These are phyloP conservation scores for Ahaetulla prasina DNA, from an alignment of 2,113 vertebrate species.

Conservation along the genomic window DNA sequence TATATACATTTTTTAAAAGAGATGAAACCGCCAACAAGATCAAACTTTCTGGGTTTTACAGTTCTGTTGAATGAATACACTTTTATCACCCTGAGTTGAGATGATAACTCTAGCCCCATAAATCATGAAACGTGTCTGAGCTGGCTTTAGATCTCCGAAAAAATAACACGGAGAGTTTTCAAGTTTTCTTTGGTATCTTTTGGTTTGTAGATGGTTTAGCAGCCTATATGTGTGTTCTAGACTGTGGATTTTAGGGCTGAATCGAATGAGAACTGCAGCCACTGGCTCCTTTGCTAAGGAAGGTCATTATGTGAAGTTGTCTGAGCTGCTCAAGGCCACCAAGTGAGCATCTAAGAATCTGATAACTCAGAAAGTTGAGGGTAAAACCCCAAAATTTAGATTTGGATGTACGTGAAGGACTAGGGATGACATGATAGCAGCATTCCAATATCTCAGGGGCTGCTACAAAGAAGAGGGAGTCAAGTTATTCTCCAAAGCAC, in stretches of 20 bases:
- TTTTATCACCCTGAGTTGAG: neutral
- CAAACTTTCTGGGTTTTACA: neutral
- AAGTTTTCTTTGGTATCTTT: neutral
- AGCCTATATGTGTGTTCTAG: neutral
- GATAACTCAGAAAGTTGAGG: neutral
- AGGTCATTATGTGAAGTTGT: neutral
- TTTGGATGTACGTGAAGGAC: neutral
- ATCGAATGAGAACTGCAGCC: neutral
- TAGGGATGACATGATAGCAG: too few species aligned
- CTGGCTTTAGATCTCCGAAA: neutral
- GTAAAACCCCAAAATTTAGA: neutral
- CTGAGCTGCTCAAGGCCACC: neutral
- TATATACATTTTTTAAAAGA: neutral
- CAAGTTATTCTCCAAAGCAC: too few species aligned
- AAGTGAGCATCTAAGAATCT: neutral
- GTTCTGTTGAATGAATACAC: neutral
- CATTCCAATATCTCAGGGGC: too few species aligned
- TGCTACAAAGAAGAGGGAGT: too few species aligned
- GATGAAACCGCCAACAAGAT: neutral
- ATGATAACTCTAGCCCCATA: neutral
- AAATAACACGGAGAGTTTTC: neutral
- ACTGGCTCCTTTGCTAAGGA: neutral
- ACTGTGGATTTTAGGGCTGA: neutral
- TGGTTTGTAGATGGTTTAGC: neutral
- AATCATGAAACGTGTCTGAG: neutral